Percentiles rank a stretch among this genome's conserved stretches.
phyloP scores from a whole-genome alignment of 2,113 vertebrate species.

The Eidolon helvum region DNA sequence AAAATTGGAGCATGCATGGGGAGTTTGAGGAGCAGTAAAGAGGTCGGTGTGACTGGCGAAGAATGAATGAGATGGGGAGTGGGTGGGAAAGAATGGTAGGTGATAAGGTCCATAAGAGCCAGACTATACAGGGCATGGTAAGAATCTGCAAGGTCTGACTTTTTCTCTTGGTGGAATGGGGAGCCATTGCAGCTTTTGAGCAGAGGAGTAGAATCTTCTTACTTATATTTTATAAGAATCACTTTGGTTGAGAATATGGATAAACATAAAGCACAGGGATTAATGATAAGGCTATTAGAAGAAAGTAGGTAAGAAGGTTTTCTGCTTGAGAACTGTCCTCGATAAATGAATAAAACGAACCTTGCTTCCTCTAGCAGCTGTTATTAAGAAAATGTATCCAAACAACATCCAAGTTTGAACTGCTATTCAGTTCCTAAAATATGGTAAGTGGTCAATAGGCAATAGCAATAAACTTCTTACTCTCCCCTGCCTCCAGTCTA shows the following conservation, averaged over 20 bases:
- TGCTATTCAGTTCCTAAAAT: conserved; percentile 22
- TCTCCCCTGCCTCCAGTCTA: neutral
- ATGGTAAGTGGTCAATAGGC: neutral
- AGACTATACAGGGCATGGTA: neutral
- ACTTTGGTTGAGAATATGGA: neutral
- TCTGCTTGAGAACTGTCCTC: neutral
- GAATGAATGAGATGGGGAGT: neutral
- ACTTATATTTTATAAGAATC: neutral
- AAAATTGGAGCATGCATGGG: neutral
- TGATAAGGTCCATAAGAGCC: neutral
- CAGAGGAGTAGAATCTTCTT: neutral
- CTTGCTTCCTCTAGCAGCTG: neutral
- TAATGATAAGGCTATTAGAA: neutral
- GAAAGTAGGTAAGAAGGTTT: neutral
- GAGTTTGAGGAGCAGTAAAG: neutral
- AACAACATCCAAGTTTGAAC: conserved; percentile 10
- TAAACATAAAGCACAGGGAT: neutral
- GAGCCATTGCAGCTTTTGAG: neutral
- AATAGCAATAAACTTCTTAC: neutral
- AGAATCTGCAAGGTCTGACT: neutral
- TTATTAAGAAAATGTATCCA: conserved; percentile 42
- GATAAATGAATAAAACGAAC: neutral
- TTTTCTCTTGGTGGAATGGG: neutral
- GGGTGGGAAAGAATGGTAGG: neutral
- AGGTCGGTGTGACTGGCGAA: neutral